Conservation (phyloP, 2,113 vertebrate species). For the Gavialis gangeticus region DNA sequence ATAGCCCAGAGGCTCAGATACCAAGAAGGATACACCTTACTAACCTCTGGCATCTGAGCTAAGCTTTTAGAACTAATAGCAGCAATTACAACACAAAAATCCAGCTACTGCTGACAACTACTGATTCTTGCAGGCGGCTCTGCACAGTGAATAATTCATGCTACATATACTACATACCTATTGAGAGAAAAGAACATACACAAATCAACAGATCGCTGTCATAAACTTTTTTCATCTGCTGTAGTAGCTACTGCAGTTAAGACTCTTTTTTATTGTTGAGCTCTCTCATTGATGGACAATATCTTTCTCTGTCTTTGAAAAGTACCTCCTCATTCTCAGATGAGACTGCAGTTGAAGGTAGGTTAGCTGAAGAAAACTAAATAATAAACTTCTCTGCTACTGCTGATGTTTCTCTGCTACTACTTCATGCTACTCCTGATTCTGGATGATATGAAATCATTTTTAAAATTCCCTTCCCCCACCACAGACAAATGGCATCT, state of each 20-base stretch:
- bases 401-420: too few relatives aligned
- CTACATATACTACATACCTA: conserved; percentile 30
- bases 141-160: conserved; percentile 45
- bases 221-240: conserved; percentile 48
- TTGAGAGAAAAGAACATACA: conserved; percentile 23
- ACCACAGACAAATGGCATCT: background rate
- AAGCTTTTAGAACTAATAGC: conserved; percentile 49
- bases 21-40: background rate
- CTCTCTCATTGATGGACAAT: background rate
- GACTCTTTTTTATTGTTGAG: background rate
- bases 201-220: conserved; percentile 26
- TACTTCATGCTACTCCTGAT: background rate
- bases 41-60: conserved; percentile 2
- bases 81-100: conserved; percentile 55
- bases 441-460: background rate
- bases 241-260: conserved; percentile 48
- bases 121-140: background rate
- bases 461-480: background rate
- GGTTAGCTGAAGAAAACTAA: background rate
- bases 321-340: background rate
- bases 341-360: background rate
- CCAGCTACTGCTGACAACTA: conserved; percentile 35
- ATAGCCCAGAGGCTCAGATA: background rate
- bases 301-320: conserved; percentile 1
- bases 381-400: background rate